Conservation (phyloP, 1,140 invertebrate species). For the Cyrtorhinus lividipennis region DNA sequence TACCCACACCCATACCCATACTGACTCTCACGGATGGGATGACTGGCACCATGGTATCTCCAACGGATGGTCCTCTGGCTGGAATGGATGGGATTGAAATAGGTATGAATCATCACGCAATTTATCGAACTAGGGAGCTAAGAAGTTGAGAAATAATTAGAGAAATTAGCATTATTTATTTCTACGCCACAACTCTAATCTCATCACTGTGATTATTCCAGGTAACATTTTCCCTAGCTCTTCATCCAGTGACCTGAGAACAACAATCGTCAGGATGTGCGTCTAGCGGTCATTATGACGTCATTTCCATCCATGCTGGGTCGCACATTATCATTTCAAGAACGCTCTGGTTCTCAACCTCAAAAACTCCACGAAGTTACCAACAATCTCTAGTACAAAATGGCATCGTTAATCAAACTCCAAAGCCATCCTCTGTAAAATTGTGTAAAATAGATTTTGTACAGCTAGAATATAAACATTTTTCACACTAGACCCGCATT, state of each 20-base stretch:
- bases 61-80: background rate
- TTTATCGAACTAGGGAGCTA: background rate
- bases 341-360: no score
- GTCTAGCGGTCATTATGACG: background rate
- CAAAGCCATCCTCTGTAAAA: background rate
- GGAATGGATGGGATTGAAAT: conserved; percentile 9
- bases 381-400: background rate
- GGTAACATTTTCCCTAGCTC: no score
- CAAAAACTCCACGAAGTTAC: background rate
- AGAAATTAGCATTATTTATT: no score
- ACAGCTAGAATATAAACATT: no score
- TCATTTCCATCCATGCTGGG: background rate
- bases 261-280: no score
- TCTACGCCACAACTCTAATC: no score
- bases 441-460: background rate
- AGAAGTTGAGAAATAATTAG: no score
- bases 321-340: no score
- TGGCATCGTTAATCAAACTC: background rate
- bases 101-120: background rate
- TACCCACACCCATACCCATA: conserved; percentile 14
- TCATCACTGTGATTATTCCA: no score
- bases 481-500: no score
- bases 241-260: no score
- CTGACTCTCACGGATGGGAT: conserved; percentile 3
- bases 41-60: background rate